phyloP scores from a whole-genome alignment of 2,888 invertebrate species.

The Leptinotarsa peninsularis region DNA sequence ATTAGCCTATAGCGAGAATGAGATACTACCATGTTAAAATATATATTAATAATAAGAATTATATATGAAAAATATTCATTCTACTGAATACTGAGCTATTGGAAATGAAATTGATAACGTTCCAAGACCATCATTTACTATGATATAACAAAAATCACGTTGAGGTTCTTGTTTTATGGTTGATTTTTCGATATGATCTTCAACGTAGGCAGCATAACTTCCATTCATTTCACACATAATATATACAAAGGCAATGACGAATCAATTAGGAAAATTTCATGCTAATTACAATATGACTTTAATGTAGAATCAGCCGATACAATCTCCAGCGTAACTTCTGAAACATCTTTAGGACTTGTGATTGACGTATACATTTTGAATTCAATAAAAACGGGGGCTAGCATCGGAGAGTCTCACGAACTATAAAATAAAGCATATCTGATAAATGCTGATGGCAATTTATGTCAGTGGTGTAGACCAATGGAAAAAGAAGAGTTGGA shows the following conservation, averaged over 20 bases:
- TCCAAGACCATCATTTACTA: background rate
- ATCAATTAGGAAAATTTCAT: slow-evolving; percentile 47
- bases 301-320: slow-evolving; percentile 47
- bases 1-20: no score
- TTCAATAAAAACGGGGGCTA: slow-evolving; percentile 45
- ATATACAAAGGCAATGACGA: slow-evolving; percentile 34
- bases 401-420: slow-evolving; percentile 47
- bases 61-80: no score
- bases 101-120: no score
- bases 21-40: no score
- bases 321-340: slow-evolving; percentile 45
- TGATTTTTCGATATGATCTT: slow-evolving; percentile 19
- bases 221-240: slow-evolving; percentile 17
- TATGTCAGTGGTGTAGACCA: slow-evolving; percentile 26
- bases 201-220: slow-evolving; percentile 20
- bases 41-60: no score
- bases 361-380: slow-evolving; percentile 48
- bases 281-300: slow-evolving; percentile 54
- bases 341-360: slow-evolving; percentile 39
- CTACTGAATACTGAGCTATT: no score
- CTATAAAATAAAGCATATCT: slow-evolving; percentile 46
- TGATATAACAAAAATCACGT: background rate
- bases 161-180: slow-evolving; percentile 1
- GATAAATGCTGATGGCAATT: slow-evolving; percentile 44
- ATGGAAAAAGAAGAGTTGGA: no score